Evolutionary conservation across 2,113 vertebrate species (phyloP).

Genomic region (Silurus glanis): DNA sequence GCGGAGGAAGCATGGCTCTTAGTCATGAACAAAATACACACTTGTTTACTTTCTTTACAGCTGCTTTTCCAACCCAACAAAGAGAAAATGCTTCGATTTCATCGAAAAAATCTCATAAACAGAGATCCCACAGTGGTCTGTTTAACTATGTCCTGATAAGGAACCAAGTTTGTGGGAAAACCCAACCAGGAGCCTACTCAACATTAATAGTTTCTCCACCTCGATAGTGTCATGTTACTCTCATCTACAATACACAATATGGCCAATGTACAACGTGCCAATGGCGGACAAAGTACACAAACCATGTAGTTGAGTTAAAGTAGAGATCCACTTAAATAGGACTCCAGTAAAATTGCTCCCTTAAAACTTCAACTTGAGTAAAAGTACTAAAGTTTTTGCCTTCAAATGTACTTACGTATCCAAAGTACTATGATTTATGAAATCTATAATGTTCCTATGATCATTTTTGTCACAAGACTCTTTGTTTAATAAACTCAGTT

Average conservation of each 20-base stretch:
- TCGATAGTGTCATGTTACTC: background rate
- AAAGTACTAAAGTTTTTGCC: too few species aligned
- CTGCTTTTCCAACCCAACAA: background rate
- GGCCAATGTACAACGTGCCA: background rate
- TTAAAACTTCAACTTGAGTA: too few species aligned
- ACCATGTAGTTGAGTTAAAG: too few species aligned
- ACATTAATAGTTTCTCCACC: background rate
- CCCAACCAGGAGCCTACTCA: background rate
- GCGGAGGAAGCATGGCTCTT: background rate
- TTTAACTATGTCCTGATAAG: background rate
- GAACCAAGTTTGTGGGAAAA: background rate
- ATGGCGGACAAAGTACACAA: too few species aligned
- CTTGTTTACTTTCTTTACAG: conserved; percentile 20
- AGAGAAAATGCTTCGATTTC: background rate
- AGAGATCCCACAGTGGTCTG: background rate
- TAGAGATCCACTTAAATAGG: too few species aligned
- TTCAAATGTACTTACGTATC: too few species aligned
- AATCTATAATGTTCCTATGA: too few species aligned
- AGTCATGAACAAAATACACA: conserved; percentile 17
- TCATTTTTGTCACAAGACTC: too few species aligned
- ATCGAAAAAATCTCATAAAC: too few species aligned
- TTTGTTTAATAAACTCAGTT: too few species aligned
- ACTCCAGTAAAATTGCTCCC: too few species aligned
- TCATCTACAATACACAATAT: background rate
- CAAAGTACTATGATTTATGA: too few species aligned